Conservation (phyloP, 2,888 invertebrate species). For the Andrena trimmerana region DNA sequence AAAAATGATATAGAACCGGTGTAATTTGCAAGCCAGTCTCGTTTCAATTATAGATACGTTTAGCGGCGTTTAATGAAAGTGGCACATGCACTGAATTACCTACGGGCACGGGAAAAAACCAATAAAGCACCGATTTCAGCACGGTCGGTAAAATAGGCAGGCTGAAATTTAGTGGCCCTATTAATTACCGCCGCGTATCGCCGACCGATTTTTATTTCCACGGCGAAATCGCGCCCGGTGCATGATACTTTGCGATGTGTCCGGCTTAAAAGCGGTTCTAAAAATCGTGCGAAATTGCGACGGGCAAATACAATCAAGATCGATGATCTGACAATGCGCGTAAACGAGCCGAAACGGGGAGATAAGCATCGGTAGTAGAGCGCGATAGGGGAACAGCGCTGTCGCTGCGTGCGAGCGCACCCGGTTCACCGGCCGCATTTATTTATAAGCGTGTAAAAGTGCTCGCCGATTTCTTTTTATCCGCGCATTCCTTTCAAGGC, state of each 20-base stretch:
- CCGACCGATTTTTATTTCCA: neutral
- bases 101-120: neutral
- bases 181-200: constrained; percentile 16
- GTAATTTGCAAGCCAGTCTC: neutral
- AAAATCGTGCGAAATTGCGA: neutral
- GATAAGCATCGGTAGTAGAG: constrained; percentile 34
- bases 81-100: neutral
- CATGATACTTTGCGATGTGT: neutral
- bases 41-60: constrained; percentile 29
- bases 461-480: constrained; percentile 78
- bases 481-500: constrained; percentile 81
- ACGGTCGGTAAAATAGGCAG: constrained; percentile 6
- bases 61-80: constrained; percentile 17
- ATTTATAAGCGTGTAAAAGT: constrained; percentile 74
- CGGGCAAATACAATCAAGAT: neutral
- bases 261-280: neutral
- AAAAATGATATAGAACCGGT: neutral
- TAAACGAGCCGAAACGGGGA: constrained; percentile 31
- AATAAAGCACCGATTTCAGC: neutral
- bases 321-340: constrained; percentile 27
- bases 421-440: constrained; percentile 64
- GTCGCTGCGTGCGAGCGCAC: neutral
- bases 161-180: constrained; percentile 7
- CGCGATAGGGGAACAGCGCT: constrained; percentile 8
- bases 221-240: neutral